phyloP scores from a whole-genome alignment of 1,140 invertebrate species.

The Wasmannia auropunctata region DNA sequence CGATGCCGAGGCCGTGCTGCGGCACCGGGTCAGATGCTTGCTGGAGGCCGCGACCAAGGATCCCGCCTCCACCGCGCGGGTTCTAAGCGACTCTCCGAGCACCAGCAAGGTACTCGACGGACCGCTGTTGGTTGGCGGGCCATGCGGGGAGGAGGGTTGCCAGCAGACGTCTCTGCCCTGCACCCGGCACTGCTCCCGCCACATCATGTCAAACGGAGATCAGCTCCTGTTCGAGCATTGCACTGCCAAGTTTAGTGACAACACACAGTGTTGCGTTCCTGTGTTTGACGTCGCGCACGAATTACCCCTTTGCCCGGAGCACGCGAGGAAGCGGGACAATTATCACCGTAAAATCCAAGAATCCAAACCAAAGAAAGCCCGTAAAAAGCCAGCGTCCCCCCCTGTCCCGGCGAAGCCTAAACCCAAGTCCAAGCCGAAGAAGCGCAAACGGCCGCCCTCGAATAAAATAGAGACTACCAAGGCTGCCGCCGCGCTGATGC shows the following conservation, averaged over 20 bases:
- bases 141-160: constrained; percentile 85
- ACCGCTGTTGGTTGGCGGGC: constrained; percentile 82
- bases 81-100: constrained; percentile 78
- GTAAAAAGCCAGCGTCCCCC: constrained; percentile 91
- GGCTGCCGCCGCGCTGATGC: constrained; percentile 59
- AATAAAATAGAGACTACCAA: constrained; percentile 71
- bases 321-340: constrained; percentile 92
- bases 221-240: constrained; percentile 96
- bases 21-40: constrained; percentile 76
- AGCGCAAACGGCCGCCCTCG: constrained; percentile 85
- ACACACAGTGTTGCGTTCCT: constrained; percentile 94
- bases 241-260: constrained; percentile 94
- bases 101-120: constrained; percentile 80
- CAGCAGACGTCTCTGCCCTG: constrained; percentile 90
- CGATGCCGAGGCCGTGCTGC: constrained; percentile 76
- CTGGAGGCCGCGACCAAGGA: constrained; percentile 78
- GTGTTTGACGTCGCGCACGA: constrained; percentile 94
- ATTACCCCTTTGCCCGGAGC: constrained; percentile 93
- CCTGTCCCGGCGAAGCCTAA: constrained; percentile 88
- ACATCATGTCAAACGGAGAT: constrained; percentile 95
- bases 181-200: constrained; percentile 92
- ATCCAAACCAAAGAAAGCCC: constrained; percentile 92
- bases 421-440: constrained; percentile 90
- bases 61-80: constrained; percentile 75
- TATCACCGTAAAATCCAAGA: constrained; percentile 90